phyloP scores from a whole-genome alignment of 35 echinoderm and acorn worm species.

The Diadema setosum region DNA sequence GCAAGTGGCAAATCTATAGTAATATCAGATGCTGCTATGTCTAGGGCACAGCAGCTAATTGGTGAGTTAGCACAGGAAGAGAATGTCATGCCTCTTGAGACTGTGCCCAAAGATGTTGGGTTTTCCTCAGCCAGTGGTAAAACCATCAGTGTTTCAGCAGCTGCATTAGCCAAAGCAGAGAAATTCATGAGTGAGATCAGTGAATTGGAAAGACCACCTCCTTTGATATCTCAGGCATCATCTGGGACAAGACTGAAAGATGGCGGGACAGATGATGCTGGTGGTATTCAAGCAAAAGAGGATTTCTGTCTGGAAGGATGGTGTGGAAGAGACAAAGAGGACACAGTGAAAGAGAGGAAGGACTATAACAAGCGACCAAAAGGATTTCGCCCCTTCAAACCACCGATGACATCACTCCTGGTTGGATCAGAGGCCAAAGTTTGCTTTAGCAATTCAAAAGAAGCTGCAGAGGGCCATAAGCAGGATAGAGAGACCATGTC shows the following conservation, averaged over 20 bases:
- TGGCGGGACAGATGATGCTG: too few relatives aligned
- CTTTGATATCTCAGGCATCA: too few relatives aligned
- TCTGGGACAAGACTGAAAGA: too few relatives aligned
- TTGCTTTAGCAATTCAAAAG: too few relatives aligned
- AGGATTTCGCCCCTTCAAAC: constrained; percentile 92
- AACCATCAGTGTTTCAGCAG: constrained; percentile 8
- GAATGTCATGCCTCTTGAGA: not conserved
- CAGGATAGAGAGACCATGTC: too few relatives aligned
- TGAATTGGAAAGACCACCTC: not conserved
- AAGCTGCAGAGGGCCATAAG: too few relatives aligned
- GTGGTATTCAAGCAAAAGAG: too few relatives aligned
- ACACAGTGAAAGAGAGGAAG: constrained; percentile 3
- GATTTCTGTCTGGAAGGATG: too few relatives aligned
- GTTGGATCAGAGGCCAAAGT: too few relatives aligned
- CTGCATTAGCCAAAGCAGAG: constrained; percentile 36
- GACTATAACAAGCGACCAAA: constrained; percentile 65
- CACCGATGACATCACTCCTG: too few relatives aligned
- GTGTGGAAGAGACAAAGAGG: too few relatives aligned
- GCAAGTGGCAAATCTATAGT: constrained; percentile 47
- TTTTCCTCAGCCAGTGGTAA: constrained; percentile 68
- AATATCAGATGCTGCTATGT: constrained; percentile 39
- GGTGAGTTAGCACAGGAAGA: not conserved
- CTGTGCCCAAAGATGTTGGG: not conserved
- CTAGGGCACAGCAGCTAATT: constrained; percentile 30
- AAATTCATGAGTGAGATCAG: not conserved